Conservation (phyloP, 2,888 invertebrate genomes). For the Nemurella pictetii region DNA sequence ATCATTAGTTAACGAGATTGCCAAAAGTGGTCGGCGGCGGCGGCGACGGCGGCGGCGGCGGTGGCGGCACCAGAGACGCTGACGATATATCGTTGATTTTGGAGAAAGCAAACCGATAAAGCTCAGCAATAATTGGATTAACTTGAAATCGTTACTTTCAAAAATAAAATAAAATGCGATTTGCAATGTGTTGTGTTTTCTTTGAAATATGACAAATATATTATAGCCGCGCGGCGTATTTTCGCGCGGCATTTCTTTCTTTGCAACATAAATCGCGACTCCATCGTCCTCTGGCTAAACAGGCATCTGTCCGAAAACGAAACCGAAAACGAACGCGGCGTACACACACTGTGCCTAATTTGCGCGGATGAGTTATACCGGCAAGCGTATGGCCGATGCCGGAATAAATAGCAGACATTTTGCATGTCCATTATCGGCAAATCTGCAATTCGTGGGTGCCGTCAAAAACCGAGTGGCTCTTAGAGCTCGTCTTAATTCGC, state of each 20-base stretch:
- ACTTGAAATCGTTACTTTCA: slow-evolving; percentile 16
- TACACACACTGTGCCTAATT: background rate
- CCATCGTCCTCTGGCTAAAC: background rate
- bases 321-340: background rate
- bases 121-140: slow-evolving; percentile 5
- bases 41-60: background rate
- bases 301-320: background rate
- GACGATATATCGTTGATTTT: background rate
- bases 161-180: background rate
- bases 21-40: background rate
- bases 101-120: slow-evolving; percentile 23
- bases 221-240: background rate
- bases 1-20: slow-evolving; percentile 25
- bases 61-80: background rate
- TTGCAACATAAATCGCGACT: background rate
- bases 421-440: background rate
- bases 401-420: background rate
- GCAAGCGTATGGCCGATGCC: background rate
- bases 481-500: background rate
- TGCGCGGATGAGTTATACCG: background rate
- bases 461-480: background rate
- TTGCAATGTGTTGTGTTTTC: background rate
- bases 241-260: background rate
- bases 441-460: background rate
- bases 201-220: background rate